Base-by-base conservation (phyloP, 2,797 vertebrate genomes). In the Emydoidea blandingii region DNA sequence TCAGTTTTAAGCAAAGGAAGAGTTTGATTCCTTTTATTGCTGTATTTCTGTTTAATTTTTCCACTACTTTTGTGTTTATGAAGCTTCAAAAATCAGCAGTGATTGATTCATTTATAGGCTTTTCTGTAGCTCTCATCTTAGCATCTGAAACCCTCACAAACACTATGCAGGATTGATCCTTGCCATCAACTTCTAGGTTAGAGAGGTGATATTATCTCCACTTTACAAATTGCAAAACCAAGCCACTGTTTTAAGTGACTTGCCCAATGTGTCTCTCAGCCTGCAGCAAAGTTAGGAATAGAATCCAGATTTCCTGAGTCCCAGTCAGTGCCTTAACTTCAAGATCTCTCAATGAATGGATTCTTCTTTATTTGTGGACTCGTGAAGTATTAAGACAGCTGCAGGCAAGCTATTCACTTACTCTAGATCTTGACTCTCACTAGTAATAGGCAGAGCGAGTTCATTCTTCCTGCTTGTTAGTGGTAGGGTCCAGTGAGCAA, bases 321-420 rank as follows among this genome's bases (percentile, higher is more conserved):
- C 0, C 0, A 0, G 57, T 88, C 50, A 12, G 5, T 87, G 56
- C 81, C 37, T 23, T 80, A 86, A 78, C 12, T 2, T 83, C 83
- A 8, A 83, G 81, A 18, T 41, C 72, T 21, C 21, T 85, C 1
- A 23, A 8, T 49, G 44, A 47, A 78, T 49, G 27, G 12, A 78
- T 49, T 16, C 74, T 47, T 76, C n/a, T 72, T 72, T 12, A 72
- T 41, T 23, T 72, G 68, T 72, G 68, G 74, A 31, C 44, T 16
- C 7, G 15, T 72, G 37, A 72, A 78, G 44, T 49, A 31, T 49
- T 52, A 41, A 89, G n/a, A 72, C 49, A 84, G 76, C 53, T 14
- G 10, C 50, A 54, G 59, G 56, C 72, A 94, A 31, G 15, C 93
- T 86, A 78, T 0, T 87, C 18, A 10, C 41, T 85, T 85, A 53